Evolutionary conservation across 2,888 invertebrate species (phyloP).

Genomic region (Archaeoteleia sp.): DNA sequence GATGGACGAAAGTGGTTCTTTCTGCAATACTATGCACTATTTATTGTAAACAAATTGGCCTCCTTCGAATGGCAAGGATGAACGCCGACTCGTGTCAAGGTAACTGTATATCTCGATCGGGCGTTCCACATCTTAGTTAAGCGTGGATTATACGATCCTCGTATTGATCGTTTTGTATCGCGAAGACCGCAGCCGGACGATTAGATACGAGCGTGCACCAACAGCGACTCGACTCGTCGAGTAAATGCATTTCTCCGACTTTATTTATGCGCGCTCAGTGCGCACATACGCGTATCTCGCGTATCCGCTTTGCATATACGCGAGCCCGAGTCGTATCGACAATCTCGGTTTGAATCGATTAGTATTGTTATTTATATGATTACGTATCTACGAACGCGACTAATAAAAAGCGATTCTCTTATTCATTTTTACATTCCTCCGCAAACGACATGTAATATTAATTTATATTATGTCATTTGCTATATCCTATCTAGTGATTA

Average conservation of each 20-base stretch:
- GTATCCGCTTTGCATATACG: constrained; percentile 22
- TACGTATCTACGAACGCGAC: background rate
- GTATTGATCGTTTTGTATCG: constrained; percentile 48
- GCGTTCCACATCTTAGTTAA: constrained; percentile 51
- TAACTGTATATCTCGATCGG: constrained; percentile 50
- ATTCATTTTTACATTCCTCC: too few species aligned
- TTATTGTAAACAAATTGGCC: too few species aligned
- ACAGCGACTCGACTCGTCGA: too few species aligned
- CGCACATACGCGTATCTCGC: constrained; percentile 13
- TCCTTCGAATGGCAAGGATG: too few species aligned
- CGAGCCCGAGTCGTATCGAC: too few species aligned
- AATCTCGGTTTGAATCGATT: constrained; percentile 40
- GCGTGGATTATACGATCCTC: constrained; percentile 46
- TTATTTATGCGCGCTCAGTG: constrained; percentile 34
- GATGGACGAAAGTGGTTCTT: too few species aligned
- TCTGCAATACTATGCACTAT: too few species aligned
- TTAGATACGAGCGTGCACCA: constrained; percentile 36
- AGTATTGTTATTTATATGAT: constrained; percentile 36
- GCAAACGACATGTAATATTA: too few species aligned
- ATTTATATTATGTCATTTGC: too few species aligned
- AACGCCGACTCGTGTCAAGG: constrained; percentile 42
- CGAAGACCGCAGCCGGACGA: constrained; percentile 17
- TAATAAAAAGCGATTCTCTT: too few species aligned
- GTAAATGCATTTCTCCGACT: constrained; percentile 24
- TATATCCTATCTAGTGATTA: too few species aligned